Conservation (phyloP, 1,140 invertebrate species). For the Drosophila lacteicornis region DNA sequence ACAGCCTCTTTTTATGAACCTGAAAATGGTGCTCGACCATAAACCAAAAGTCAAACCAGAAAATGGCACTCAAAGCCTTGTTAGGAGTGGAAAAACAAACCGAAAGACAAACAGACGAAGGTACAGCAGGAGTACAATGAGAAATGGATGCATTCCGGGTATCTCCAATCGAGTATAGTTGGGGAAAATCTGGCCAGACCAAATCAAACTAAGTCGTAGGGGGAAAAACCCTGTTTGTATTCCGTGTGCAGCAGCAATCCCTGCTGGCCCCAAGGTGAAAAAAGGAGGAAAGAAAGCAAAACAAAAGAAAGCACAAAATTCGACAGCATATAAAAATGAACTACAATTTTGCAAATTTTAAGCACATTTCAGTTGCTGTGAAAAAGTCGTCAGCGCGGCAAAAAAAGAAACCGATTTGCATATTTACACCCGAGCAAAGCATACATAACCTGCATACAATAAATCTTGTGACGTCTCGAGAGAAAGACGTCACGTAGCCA, state of each 20-base stretch:
- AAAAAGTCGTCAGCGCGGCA: conserved; percentile 69
- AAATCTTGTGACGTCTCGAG: conserved; percentile 82
- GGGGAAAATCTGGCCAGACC: conserved; percentile 7
- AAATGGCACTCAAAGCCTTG: conserved; percentile 45
- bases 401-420: conserved; percentile 52
- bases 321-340: conserved; percentile 75
- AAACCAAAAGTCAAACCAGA: conserved; percentile 61
- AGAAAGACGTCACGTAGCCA: conserved; percentile 81
- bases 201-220: conserved; percentile 46
- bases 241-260: conserved; percentile 56
- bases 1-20: conserved; percentile 56
- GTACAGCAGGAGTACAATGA: conserved; percentile 24
- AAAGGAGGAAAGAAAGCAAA: conserved; percentile 25
- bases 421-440: conserved; percentile 29
- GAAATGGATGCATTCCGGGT: conserved; percentile 58
- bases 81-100: conserved; percentile 35
- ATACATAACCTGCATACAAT: conserved; percentile 77
- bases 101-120: conserved; percentile 20
- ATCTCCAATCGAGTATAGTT: conserved; percentile 20
- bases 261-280: conserved; percentile 49
- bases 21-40: conserved; percentile 32
- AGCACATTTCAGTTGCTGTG: conserved; percentile 74
- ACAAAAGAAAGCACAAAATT: conserved; percentile 32
- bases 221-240: conserved; percentile 44
- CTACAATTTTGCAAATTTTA: conserved; percentile 80